Conservation (phyloP, 92 coral and sea anemone genomes). For the Parazoanthus swiftii region DNA sequence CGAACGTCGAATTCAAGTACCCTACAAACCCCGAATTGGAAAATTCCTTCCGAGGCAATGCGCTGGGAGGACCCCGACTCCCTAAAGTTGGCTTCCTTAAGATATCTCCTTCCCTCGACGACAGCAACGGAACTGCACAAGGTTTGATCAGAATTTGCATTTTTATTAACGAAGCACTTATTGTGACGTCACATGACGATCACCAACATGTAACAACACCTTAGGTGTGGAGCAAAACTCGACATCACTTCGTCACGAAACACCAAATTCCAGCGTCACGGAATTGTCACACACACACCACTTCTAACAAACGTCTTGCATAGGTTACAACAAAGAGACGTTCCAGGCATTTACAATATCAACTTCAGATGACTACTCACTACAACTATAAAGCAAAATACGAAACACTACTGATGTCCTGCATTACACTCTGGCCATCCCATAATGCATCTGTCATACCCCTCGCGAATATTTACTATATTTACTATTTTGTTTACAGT, state of each 20-base stretch:
- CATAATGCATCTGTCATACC: constrained; percentile 1
- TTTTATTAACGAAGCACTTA: constrained; percentile 2
- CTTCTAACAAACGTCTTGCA: constrained; percentile 33
- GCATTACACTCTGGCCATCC: neutral
- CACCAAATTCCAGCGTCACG: constrained; percentile 31
- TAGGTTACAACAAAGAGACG: constrained; percentile 38
- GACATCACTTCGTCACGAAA: constrained; percentile 22
- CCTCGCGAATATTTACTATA: neutral
- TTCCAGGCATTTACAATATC: constrained; percentile 26
- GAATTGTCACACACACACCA: constrained; percentile 28
- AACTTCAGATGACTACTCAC: constrained; percentile 16
- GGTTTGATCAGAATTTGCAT: neutral
- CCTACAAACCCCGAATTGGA: too few species aligned
- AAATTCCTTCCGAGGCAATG: too few species aligned
- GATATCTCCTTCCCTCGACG: neutral
- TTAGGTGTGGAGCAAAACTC: constrained; percentile 13
- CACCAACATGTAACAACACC: constrained; percentile 16
- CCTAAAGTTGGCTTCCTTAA: neutral
- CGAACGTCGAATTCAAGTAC: too few species aligned
- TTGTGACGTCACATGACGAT: constrained; percentile 21
- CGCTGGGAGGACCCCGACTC: neutral
- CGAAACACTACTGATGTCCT: constrained; percentile 20
- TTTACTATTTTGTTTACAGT: neutral
- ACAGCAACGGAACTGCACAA: neutral
- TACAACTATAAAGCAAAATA: constrained; percentile 19